Conservation (phyloP, 2,113 vertebrate genomes). For the Podiceps cristatus region DNA sequence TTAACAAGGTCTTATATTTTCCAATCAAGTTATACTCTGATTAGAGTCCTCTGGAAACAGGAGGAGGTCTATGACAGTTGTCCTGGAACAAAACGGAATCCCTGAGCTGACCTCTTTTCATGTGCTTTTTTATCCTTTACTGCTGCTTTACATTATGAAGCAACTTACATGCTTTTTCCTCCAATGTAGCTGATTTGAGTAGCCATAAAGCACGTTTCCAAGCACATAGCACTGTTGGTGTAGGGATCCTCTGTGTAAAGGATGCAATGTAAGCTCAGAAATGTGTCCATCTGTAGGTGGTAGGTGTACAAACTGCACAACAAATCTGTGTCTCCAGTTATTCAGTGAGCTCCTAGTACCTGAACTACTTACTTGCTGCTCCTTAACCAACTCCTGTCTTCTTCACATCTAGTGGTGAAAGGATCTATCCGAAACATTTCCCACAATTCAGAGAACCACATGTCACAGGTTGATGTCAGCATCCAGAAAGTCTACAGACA, state of each 20-base stretch:
- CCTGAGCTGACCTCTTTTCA: not conserved
- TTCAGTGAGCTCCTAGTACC: not conserved
- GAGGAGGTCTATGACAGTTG: not conserved
- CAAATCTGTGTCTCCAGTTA: not conserved
- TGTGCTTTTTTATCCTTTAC: not conserved
- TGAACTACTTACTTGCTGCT: not conserved
- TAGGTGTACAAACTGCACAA: not conserved
- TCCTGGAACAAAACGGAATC: not conserved
- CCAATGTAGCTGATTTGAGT: not conserved
- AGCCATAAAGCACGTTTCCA: not conserved
- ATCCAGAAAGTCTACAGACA: slow-evolving; percentile 77
- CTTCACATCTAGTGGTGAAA: slow-evolving; percentile 76
- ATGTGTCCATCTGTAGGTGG: not conserved
- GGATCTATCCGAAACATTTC: slow-evolving; percentile 79
- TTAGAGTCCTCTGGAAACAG: not conserved
- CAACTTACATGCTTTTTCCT: not conserved
- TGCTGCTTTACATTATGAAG: not conserved
- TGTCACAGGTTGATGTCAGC: slow-evolving; percentile 74
- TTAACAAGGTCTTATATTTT: not conserved
- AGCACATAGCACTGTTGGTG: not conserved
- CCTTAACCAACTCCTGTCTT: not conserved
- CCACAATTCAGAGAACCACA: slow-evolving; percentile 70
- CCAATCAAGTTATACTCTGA: not conserved
- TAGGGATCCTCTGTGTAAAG: not conserved
- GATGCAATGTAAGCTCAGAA: not conserved